Conservation (phyloP, 2,113 vertebrate species). For the Prionailurus bengalensis region DNA sequence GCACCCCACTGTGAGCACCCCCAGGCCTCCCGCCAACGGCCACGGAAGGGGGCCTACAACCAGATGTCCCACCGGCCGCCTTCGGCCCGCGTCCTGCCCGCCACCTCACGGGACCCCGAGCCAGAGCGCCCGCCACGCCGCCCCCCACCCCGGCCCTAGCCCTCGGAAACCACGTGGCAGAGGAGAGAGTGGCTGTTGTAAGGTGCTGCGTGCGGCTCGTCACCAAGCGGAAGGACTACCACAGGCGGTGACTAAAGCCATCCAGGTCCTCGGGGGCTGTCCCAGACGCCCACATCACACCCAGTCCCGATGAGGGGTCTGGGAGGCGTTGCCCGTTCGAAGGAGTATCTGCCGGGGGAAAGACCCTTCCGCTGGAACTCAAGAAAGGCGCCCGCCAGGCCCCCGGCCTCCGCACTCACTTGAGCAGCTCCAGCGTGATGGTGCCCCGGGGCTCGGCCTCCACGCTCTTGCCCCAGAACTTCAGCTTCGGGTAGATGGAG, state of each 20-base stretch:
- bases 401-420: slow-evolving; percentile 88
- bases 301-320: not conserved
- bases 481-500: slow-evolving; percentile 98
- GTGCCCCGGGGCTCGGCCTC: slow-evolving; percentile 98
- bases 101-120: not conserved
- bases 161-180: no score
- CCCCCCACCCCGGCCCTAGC: not conserved
- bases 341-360: not conserved
- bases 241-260: rapidly evolving
- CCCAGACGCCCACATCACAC: rapidly evolving
- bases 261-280: no score
- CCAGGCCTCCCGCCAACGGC: not conserved
- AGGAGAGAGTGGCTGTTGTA: no score
- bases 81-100: not conserved
- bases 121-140: not conserved
- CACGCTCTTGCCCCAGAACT: slow-evolving; percentile 99
- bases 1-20: not conserved
- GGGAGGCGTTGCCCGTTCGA: not conserved
- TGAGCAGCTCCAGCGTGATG: slow-evolving; percentile 96
- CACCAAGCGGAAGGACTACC: not conserved
- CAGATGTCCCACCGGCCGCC: no score
- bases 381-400: no score
- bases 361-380: not conserved
- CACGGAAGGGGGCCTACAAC: rapidly evolving
- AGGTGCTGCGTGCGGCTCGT: no score